Evolutionary conservation across 1,140 invertebrate genomes (phyloP).

Genomic region (Cardiocondyla obscurior): DNA sequence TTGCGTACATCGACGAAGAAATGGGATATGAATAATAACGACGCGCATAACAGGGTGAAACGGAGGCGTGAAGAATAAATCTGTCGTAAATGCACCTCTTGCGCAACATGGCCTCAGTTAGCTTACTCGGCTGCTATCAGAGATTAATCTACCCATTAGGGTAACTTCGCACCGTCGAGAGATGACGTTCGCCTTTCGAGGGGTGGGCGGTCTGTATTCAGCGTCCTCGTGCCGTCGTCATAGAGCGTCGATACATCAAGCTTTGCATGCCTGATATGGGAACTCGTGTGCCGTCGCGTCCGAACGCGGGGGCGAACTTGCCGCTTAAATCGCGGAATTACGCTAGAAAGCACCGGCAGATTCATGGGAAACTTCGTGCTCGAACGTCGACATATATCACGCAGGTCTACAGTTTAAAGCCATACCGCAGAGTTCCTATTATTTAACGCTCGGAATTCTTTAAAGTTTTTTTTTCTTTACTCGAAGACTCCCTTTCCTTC

Average conservation of each 20-base stretch:
- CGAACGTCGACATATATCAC: slow-evolving; percentile 11
- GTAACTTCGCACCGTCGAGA: slow-evolving; percentile 76
- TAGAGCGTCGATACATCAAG: slow-evolving; percentile 84
- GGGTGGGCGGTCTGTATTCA: slow-evolving; percentile 81
- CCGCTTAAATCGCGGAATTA: slow-evolving; percentile 68
- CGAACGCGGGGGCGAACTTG: slow-evolving; percentile 45
- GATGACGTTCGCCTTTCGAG: slow-evolving; percentile 70
- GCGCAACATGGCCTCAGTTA: slow-evolving; percentile 67
- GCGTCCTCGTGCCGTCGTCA: slow-evolving; percentile 74
- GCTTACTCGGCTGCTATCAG: slow-evolving; percentile 73
- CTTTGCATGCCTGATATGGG: slow-evolving; percentile 84
- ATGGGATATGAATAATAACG: slow-evolving; percentile 69
- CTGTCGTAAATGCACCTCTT: slow-evolving; percentile 73
- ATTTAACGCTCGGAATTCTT: not conserved
- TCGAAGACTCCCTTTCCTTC: not conserved
- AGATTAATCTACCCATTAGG: slow-evolving; percentile 83
- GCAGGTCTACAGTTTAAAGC: not conserved
- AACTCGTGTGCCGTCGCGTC: slow-evolving; percentile 67
- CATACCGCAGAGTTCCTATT: not conserved
- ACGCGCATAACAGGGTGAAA: not conserved
- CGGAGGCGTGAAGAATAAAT: slow-evolving; percentile 24
- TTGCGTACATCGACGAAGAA: not conserved
- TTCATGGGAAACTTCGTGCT: slow-evolving; percentile 59
- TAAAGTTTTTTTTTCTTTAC: too few species aligned
- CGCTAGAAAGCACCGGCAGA: slow-evolving; percentile 39